Percentiles rank a stretch among this genome's conserved stretches.
Evolutionary conservation across 2,797 vertebrate species (phyloP).

Genomic region (Rousettus madagascariensis): DNA sequence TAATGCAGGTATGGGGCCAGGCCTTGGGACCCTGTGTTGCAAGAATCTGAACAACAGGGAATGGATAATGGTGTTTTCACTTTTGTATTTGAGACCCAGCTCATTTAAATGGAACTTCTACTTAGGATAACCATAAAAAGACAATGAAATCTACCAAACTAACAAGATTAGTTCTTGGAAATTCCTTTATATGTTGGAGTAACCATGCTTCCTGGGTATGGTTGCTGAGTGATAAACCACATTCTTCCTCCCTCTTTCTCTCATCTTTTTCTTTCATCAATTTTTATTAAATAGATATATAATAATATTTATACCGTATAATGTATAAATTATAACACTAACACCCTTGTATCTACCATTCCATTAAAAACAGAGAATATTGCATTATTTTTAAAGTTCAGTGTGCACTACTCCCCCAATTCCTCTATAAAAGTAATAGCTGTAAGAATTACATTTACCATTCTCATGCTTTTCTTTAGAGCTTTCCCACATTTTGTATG

Average conservation of each 20-base stretch:
- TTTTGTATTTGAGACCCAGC: not conserved
- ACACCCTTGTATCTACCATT: not conserved
- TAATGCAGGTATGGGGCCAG: not conserved
- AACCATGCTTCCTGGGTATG: not conserved
- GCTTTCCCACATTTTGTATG: not conserved
- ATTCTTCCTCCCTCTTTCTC: not conserved
- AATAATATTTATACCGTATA: not conserved
- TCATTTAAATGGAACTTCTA: not conserved
- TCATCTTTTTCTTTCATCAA: not conserved
- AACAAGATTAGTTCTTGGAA: not conserved
- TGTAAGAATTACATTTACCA: not conserved
- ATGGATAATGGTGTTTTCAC: not conserved
- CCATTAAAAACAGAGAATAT: not conserved
- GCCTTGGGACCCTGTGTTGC: not conserved
- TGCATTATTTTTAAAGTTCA: not conserved
- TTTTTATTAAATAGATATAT: not conserved
- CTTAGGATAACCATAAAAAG: not conserved
- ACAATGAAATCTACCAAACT: not conserved
- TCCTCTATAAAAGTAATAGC: not conserved
- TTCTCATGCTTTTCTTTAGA: not conserved
- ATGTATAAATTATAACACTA: not conserved
- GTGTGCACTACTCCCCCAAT: not conserved
- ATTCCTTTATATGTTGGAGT: not conserved
- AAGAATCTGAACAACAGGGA: not conserved
- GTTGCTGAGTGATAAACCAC: not conserved